Conservation (phyloP, 2,797 vertebrate genomes). For the Coranthus polyacanthus region DNA sequence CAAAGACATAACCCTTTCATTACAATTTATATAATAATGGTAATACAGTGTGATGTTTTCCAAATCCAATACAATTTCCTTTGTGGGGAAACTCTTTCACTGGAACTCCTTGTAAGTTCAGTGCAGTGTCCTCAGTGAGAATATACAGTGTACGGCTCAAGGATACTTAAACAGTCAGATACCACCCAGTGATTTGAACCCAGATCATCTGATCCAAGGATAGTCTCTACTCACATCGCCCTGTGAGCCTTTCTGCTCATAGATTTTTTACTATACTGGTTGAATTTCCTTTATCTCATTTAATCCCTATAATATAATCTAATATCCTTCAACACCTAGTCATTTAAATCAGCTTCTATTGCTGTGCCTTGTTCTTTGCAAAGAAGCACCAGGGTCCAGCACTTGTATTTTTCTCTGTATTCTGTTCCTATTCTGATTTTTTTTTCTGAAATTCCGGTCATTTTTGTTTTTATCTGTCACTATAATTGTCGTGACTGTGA, state of each 20-base stretch:
- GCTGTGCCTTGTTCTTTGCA: constrained; percentile 10
- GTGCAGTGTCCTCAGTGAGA: neutral
- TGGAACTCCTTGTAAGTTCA: no score
- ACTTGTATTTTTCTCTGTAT: neutral
- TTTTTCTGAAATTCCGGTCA: no score
- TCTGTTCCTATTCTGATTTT: constrained; percentile 25
- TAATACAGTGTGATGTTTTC: no score
- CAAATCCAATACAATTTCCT: no score
- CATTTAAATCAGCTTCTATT: constrained; percentile 19
- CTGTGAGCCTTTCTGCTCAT: neutral
- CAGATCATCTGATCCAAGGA: neutral
- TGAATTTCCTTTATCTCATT: neutral
- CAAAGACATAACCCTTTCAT: no score
- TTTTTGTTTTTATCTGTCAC: constrained; percentile 20
- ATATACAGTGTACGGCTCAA: neutral
- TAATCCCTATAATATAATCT: neutral
- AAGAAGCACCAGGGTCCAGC: constrained; percentile 2
- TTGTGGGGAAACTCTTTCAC: no score
- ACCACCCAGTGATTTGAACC: neutral
- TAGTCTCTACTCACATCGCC: neutral
- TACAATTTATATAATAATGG: no score
- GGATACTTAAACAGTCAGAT: neutral
- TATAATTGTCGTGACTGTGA: constrained; percentile 34
- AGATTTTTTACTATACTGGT: constrained; percentile 1
- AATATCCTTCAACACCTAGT: constrained; percentile 6